A percentile compares a stretch with the other conserved stretches of the same genome.
Evolutionary conservation across 2,888 invertebrate species (phyloP).

Genomic region (Hydropsyche betteni): DNA sequence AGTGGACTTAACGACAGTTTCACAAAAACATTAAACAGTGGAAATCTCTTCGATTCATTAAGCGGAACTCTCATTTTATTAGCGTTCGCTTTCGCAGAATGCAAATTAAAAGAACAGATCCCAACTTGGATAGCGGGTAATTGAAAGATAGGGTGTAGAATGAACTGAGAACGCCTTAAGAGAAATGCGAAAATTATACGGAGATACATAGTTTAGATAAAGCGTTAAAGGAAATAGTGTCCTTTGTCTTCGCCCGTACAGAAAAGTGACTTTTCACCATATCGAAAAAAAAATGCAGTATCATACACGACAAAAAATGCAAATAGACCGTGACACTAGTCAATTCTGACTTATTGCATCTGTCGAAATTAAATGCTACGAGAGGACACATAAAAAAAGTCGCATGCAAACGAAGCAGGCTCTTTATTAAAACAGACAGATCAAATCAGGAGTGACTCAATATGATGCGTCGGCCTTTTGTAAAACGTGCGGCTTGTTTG

Average conservation of each 20-base stretch:
- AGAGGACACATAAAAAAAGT: background rate
- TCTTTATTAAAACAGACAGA: slow-evolving; percentile 50
- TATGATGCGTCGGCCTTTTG: slow-evolving; percentile 46
- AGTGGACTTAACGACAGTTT: background rate
- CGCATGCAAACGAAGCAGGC: slow-evolving; percentile 29
- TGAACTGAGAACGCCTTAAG: slow-evolving; percentile 43
- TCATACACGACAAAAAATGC: too few relatives aligned
- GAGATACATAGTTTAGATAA: slow-evolving; percentile 50
- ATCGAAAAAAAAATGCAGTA: too few relatives aligned
- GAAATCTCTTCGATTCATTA: slow-evolving; percentile 1
- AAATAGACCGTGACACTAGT: too few relatives aligned
- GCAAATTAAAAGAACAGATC: slow-evolving; percentile 51
- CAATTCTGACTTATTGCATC: too few relatives aligned
- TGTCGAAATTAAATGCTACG: too few relatives aligned
- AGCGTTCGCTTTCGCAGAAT: slow-evolving; percentile 31
- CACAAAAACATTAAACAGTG: background rate
- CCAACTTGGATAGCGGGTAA: slow-evolving; percentile 46
- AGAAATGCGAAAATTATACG: slow-evolving; percentile 51
- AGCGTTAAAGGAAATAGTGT: slow-evolving; percentile 31
- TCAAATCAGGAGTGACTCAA: slow-evolving; percentile 49
- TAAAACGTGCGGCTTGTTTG: slow-evolving; percentile 46
- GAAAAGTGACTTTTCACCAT: background rate
- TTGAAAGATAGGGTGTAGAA: slow-evolving; percentile 45
- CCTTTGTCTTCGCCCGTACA: slow-evolving; percentile 39
- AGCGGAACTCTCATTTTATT: slow-evolving; percentile 5